Conservation (phyloP, 2,888 invertebrate genomes). For the Philaethria dido region DNA sequence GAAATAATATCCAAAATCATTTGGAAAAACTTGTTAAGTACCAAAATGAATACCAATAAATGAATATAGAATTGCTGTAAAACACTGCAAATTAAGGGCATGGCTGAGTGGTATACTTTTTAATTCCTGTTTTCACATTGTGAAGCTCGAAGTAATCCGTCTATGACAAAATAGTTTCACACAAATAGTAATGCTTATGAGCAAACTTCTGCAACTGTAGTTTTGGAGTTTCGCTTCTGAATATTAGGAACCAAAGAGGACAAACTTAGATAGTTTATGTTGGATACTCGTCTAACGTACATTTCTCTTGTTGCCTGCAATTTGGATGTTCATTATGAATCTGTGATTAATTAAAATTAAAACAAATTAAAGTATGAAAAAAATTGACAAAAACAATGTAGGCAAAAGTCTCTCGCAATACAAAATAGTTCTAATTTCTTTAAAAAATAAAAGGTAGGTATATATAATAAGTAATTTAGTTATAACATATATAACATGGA, state of each 20-base stretch:
- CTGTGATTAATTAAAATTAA: neutral
- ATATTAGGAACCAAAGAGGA: constrained; percentile 74
- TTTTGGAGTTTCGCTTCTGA: constrained; percentile 69
- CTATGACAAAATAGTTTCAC: constrained; percentile 34
- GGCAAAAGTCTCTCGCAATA: too few species aligned
- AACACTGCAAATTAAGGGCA: too few species aligned
- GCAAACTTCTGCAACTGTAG: constrained; percentile 58
- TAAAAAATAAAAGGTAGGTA: too few species aligned
- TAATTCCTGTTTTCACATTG: constrained; percentile 29
- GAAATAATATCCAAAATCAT: neutral
- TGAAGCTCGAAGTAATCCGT: constrained; percentile 20
- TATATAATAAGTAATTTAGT: too few species aligned
- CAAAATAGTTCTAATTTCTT: too few species aligned
- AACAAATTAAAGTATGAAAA: too few species aligned
- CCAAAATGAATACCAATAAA: neutral
- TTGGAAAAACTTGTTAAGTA: neutral
- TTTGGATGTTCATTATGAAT: neutral
- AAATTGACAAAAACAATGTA: too few species aligned
- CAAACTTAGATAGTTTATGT: constrained; percentile 45
- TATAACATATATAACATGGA: too few species aligned
- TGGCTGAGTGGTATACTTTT: neutral
- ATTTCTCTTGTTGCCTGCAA: constrained; percentile 28
- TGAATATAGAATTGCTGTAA: too few species aligned
- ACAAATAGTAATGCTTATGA: constrained; percentile 77
- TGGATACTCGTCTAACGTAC: constrained; percentile 30